Evolutionary conservation across 2,797 vertebrate species (phyloP).

Genomic region (Crocidura indochinensis): DNA sequence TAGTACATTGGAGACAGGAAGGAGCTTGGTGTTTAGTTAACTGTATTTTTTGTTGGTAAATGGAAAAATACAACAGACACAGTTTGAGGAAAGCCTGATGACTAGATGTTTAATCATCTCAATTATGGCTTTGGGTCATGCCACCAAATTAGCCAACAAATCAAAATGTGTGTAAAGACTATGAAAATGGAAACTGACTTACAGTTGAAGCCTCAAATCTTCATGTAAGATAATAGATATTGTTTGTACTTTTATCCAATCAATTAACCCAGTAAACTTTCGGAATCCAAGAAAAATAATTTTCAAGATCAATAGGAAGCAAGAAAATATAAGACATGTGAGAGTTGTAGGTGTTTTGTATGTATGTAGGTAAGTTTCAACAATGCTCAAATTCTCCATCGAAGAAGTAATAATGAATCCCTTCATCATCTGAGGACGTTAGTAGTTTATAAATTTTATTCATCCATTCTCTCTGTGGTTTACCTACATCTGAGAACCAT

Average conservation of each 20-base stretch:
- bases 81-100: not conserved
- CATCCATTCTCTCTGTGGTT: not conserved
- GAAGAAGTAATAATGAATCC: not conserved
- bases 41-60: conserved; percentile 38
- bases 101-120: not conserved
- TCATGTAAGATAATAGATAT: not conserved
- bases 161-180: not conserved
- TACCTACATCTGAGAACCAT: not conserved
- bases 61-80: not conserved
- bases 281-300: not conserved
- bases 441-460: not conserved
- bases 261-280: not conserved
- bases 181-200: not conserved
- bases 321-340: not conserved
- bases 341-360: not conserved
- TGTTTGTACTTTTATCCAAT: not conserved
- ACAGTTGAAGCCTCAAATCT: not conserved
- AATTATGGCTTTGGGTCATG: not conserved
- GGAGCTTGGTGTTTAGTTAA: not conserved
- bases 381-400: not conserved
- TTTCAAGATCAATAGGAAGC: not conserved
- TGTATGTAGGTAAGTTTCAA: too few species aligned
- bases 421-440: not conserved
- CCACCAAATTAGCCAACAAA: not conserved
- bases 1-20: not conserved